Evolutionary conservation across 1,140 invertebrate species (phyloP), one percentile per base, ranked within the genome.

Genomic region (Diachasma alloeum): DNA sequence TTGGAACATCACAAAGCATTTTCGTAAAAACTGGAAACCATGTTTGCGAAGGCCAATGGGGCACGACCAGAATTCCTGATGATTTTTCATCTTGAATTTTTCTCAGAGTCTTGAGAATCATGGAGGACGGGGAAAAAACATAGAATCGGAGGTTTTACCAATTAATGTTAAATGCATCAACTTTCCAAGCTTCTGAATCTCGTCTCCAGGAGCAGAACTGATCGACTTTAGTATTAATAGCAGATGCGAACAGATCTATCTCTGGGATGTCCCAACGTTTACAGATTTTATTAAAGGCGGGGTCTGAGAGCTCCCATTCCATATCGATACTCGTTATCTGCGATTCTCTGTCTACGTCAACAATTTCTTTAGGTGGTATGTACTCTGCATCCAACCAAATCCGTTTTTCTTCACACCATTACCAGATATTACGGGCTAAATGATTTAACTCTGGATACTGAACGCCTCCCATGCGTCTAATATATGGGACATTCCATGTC

Each of bases 231-330:
- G 74, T 44, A 69, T 85, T 83, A 6, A 11, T 19, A n/a, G 74
- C 63, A 5, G 79, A 78, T 4, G 83, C 82, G 73, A 84, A 84
- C 8, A 85, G 68, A 79, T 85, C 81, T 8, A 85, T 76, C n/a
- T 80, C 46, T 1, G 78, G 75, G 5, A 19, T 3, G 19, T 72
- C 75, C 19, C 74, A 78, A 17, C 26, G 17, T 22, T n/a, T 42
- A n/a, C 24, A 11, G 42, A 80, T 74, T 17, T 26, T 24, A 3
- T 59, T 13, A 44, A 77, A 78, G 6, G 76, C 75, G 26, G 17
- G 17, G 15, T 67, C 8, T 59, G 75, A 13, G 5, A 80, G 17
- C 19, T 72, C 39, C 73, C 75, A 78, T 48, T 77, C 72, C 0
- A 46, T 72, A 26, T 68, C 70, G 17, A 74, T 22, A 17, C 67